Evolutionary conservation across 2,888 invertebrate species (phyloP).

Genomic region (Calephelis perditalis): DNA sequence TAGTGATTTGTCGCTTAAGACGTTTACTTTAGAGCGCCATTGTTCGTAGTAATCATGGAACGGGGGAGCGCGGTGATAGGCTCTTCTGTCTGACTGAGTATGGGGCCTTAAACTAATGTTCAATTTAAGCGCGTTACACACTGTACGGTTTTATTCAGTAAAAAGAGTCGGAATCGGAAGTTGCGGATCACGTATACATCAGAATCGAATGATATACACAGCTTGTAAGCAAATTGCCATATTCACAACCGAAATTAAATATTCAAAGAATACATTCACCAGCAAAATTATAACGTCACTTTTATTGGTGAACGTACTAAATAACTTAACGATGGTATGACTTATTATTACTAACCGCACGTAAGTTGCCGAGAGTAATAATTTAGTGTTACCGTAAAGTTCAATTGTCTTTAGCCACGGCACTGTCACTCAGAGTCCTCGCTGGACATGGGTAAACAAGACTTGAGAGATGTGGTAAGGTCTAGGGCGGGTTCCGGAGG

Average conservation of each 20-base stretch:
- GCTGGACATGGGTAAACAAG: slow-evolving; percentile 42
- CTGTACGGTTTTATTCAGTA: no score
- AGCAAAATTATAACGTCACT: slow-evolving; percentile 21
- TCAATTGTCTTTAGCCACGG: slow-evolving; percentile 57
- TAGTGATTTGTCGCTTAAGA: no score
- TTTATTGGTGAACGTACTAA: slow-evolving; percentile 27
- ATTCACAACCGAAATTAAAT: slow-evolving; percentile 79
- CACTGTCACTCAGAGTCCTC: slow-evolving; percentile 64
- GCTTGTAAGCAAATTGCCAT: slow-evolving; percentile 73
- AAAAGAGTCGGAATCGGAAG: no score
- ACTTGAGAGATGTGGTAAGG: slow-evolving; percentile 46
- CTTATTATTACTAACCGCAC: slow-evolving; percentile 48
- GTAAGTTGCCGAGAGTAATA: slow-evolving; percentile 44
- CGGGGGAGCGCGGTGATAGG: no score
- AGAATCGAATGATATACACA: slow-evolving; percentile 59
- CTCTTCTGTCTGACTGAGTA: no score
- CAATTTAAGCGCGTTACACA: no score
- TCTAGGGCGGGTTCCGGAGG: slow-evolving; percentile 53
- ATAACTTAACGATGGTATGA: slow-evolving; percentile 60
- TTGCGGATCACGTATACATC: not conserved
- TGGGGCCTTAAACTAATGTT: no score
- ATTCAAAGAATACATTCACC: slow-evolving; percentile 54
- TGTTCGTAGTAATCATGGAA: no score
- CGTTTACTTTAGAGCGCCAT: no score
- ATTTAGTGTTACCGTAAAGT: slow-evolving; percentile 44